phyloP scores from a whole-genome alignment of 2,797 vertebrate species.

The Triplophysa bombifrons region DNA sequence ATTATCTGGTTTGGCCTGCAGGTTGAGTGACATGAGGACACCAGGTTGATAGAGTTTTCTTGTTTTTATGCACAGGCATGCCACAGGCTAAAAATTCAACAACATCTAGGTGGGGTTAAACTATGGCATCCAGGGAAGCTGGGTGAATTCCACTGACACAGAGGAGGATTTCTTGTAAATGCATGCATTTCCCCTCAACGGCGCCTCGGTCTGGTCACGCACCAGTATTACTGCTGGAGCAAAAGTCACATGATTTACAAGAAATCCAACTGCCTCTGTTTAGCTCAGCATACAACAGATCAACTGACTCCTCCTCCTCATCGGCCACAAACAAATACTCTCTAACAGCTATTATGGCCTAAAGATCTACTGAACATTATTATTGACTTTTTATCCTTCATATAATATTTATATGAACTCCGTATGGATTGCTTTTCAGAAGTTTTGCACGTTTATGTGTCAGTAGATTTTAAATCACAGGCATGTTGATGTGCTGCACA shows the following conservation, averaged over 20 bases:
- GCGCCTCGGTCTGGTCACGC: slow-evolving; percentile 50
- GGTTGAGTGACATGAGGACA: not conserved
- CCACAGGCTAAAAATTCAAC: not conserved
- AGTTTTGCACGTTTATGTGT: no score
- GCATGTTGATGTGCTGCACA: no score
- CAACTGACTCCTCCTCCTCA: not conserved
- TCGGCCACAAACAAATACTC: slow-evolving; percentile 1
- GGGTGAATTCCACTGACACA: slow-evolving; percentile 48
- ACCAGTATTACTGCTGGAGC: slow-evolving; percentile 33
- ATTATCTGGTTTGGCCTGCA: not conserved
- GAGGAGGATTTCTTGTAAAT: slow-evolving; percentile 57
- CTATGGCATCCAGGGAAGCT: slow-evolving; percentile 40
- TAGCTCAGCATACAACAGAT: not conserved
- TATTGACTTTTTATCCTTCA: no score
- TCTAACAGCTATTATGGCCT: not conserved
- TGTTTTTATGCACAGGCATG: not conserved
- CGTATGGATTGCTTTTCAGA: no score
- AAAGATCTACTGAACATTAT: no score
- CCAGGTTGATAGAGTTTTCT: not conserved
- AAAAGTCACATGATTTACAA: slow-evolving; percentile 60
- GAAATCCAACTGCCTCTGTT: slow-evolving; percentile 45
- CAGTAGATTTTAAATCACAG: no score
- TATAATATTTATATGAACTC: no score
- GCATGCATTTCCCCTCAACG: slow-evolving; percentile 41
- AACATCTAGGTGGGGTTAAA: not conserved